phyloP scores from a whole-genome alignment of 2,113 vertebrate species.

The Atractosteus spatula region DNA sequence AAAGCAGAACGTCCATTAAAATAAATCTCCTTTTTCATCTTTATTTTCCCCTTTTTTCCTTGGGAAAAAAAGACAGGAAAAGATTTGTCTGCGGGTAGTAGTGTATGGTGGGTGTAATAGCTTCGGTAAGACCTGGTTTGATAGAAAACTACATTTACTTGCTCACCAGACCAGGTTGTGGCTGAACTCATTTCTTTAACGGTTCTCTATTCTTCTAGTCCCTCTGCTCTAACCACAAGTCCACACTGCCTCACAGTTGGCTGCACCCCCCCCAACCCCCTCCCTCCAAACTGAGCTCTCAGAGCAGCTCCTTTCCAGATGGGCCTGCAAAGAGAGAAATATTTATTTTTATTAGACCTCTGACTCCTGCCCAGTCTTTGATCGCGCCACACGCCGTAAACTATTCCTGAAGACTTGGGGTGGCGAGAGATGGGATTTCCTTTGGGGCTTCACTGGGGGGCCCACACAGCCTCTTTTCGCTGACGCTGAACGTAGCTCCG shows the following conservation, averaged over 20 bases:
- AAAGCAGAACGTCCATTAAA: too few species aligned
- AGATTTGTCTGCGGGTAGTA: too few species aligned
- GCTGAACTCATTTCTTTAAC: too few species aligned
- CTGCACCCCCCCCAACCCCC: neutral
- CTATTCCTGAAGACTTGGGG: constrained; percentile 35
- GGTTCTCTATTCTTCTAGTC: too few species aligned
- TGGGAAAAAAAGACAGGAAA: too few species aligned
- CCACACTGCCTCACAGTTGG: constrained; percentile 3
- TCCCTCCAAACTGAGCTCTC: constrained; percentile 11
- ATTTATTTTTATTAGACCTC: constrained; percentile 47
- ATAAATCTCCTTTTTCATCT: too few species aligned
- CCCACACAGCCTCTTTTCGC: constrained; percentile 40
- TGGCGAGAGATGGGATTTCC: constrained; percentile 48
- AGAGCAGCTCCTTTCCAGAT: constrained; percentile 23
- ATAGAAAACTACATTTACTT: too few species aligned
- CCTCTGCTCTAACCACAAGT: neutral
- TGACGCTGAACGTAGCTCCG: constrained; percentile 28
- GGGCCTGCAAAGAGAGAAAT: constrained; percentile 28
- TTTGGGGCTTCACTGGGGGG: constrained; percentile 31
- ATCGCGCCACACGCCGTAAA: constrained; percentile 35
- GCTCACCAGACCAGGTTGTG: too few species aligned
- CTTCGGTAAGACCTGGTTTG: too few species aligned
- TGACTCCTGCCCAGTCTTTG: constrained; percentile 28
- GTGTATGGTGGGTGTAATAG: too few species aligned
- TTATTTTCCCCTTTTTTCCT: too few species aligned